Evolutionary conservation across 2,888 invertebrate genomes (phyloP), one percentile per base, ranked within the genome.

Genomic region (Aphodius granarius): DNA sequence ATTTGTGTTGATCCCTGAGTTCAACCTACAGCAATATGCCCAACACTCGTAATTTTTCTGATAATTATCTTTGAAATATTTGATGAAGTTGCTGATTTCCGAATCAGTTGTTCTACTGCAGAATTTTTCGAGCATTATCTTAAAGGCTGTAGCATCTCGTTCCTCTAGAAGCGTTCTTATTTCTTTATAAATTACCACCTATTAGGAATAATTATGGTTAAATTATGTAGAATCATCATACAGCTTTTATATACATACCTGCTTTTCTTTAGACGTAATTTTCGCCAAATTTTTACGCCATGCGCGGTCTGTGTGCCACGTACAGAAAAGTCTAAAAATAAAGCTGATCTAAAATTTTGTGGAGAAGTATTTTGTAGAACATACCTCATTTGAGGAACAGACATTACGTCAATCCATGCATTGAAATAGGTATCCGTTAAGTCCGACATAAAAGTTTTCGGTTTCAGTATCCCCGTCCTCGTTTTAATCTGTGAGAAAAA

Each of bases 391-490:
- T 6, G 6, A 64, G 71, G 71, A 15, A 23, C 63, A 16, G 3
- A 21, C 74, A 74, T 74, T 13, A 71, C 64, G 21, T 43, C 5
- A n/a, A 22, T 5, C 72, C 66, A 72, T 21, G 72, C 75, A 75
- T 75, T 63, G 62, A 68, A 75, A 72, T 72, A 75, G 6, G 68
- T 23, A 13, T 72, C 72, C 16, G 62, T 20, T 66, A 72, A 43
- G 63, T 75, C 72, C 17, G 73, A 76, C 76, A 76, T 76, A 64
- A 76, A 76, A 6, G 73, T 68, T 16, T 21, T 65, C 64, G 76
- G 65, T 18, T 21, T 15, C 19, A 73, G 63, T 23, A 66, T 23
- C n/a, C 71, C 76, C 21, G 62, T 19, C n/a, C 65, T 43, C 17
- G 70, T 71, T 71, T 73, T 76, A 22, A 76, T 71, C 22, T 66